phyloP scores from a whole-genome alignment of 2,113 vertebrate species.

The Corapipo altera region DNA sequence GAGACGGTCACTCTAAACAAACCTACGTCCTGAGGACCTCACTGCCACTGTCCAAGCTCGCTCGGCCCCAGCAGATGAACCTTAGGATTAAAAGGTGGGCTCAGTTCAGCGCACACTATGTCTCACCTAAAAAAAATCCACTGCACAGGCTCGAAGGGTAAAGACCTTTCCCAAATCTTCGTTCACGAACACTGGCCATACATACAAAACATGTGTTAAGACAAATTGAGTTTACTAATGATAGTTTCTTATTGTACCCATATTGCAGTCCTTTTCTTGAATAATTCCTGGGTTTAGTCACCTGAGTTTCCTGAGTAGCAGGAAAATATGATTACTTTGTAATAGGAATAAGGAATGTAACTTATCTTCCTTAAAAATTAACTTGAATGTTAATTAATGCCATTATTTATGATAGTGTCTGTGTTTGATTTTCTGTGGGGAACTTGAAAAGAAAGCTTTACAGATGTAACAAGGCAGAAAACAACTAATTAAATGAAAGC shows the following conservation, averaged over 20 bases:
- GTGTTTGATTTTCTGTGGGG: not conserved
- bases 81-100: too few relatives aligned
- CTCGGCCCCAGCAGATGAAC: too few relatives aligned
- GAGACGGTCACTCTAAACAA: too few relatives aligned
- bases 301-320: not conserved
- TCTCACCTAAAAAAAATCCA: too few relatives aligned
- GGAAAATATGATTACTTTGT: not conserved
- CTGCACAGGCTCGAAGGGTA: too few relatives aligned
- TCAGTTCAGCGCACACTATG: too few relatives aligned
- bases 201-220: too few relatives aligned
- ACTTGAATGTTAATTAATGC: not conserved
- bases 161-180: too few relatives aligned
- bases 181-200: too few relatives aligned
- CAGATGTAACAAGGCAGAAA: not conserved
- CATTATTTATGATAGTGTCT: not conserved
- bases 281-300: not conserved
- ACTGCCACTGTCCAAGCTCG: too few relatives aligned
- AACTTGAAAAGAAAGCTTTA: not conserved
- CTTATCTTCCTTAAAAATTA: not conserved
- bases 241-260: not conserved
- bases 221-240: not conserved
- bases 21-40: too few relatives aligned
- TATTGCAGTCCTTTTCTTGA: not conserved
- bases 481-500: not conserved
- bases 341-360: not conserved